Base-by-base conservation (phyloP, 2,888 invertebrate species). In the Capitulum mitella region DNA sequence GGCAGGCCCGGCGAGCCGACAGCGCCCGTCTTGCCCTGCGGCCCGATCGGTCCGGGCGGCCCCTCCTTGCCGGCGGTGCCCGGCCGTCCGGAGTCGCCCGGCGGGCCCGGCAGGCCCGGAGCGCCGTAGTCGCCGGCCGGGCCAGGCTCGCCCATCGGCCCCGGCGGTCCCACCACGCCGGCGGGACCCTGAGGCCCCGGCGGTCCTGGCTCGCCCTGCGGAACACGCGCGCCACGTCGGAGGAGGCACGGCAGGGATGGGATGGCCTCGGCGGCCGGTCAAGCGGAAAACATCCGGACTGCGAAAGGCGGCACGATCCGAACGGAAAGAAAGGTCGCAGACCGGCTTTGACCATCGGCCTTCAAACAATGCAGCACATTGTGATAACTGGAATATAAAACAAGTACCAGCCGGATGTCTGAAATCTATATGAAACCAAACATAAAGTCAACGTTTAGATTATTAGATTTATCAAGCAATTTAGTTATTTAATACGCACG, bases 11-110 rank as follows among this genome's bases (percentile, higher is more conserved):
- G 86, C 14, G 85, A 83, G 10, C 85, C 85, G 64, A 83, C 82
- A 10, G 83, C 82, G 48, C 85, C 85, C 32, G 87, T 84, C 81
- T 87, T 87, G 19, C 87, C 89, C 32, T 86, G 84, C 1, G 86
- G 84, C 26, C 89, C 92, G 19, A 89, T 88, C 0, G 89, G 89
- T 22, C 88, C 87, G n/a, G 83, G 81, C 26, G 85, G 84, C 22
- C 86, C 86, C 81, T 85, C 86, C 83, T 86, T 85, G 0, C 93
- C 93, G 32, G 91, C 88, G 81, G 90, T 90, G 29, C 93, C 93
- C 77, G 90, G 89, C 84, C 92, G 92, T 1, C 93, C 93, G 86
- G 91, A 91, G 3, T 89, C 88, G 1, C 93, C 93, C 82, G 90
- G 87, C 81, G 90, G 89, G 37, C 93, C 93, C 80, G 91, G 88